These are phyloP conservation scores for Colius striatus DNA, from an alignment of 2,113 vertebrate genomes.

Conservation along the genomic window DNA sequence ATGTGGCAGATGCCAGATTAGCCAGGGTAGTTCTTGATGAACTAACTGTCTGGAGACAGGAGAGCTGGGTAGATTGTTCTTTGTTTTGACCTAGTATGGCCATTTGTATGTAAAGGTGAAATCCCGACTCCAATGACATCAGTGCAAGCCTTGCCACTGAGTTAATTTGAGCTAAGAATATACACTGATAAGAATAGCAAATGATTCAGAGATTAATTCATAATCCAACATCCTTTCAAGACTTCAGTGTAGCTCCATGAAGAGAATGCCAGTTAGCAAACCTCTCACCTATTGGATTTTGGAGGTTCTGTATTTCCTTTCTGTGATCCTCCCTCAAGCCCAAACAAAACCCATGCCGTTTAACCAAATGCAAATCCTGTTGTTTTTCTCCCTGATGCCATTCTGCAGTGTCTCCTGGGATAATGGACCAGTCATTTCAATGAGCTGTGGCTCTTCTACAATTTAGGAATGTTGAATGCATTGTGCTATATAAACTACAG, in stretches of 20 bases:
- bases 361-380: conserved; percentile 64
- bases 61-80: neutral
- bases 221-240: conserved; percentile 66
- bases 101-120: conserved; percentile 45
- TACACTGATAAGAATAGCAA: conserved; percentile 1
- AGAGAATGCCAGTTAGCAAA: conserved; percentile 29
- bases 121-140: neutral
- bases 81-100: conserved; percentile 23
- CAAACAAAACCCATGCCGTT: conserved; percentile 15
- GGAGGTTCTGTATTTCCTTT: conserved; percentile 50
- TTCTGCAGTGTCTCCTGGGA: conserved; percentile 62
- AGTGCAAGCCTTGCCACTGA: conserved; percentile 39
- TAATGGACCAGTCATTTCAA: conserved; percentile 60
- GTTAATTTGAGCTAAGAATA: conserved; percentile 51
- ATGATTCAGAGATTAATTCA: conserved; percentile 63
- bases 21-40: neutral
- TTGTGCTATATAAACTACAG: conserved; percentile 55
- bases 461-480: conserved; percentile 64
- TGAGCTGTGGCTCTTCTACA: conserved; percentile 58
- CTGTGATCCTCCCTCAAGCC: conserved; percentile 25
- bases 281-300: conserved; percentile 34
- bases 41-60: neutral
- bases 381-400: conserved; percentile 36
- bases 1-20: neutral
- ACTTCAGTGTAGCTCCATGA: neutral